Percentiles rank a stretch among this genome's conserved stretches.
These are phyloP conservation scores for Nesometra sesokonis DNA, from an alignment of 35 echinoderm and acorn worm genomes.

Conservation along the genomic window DNA sequence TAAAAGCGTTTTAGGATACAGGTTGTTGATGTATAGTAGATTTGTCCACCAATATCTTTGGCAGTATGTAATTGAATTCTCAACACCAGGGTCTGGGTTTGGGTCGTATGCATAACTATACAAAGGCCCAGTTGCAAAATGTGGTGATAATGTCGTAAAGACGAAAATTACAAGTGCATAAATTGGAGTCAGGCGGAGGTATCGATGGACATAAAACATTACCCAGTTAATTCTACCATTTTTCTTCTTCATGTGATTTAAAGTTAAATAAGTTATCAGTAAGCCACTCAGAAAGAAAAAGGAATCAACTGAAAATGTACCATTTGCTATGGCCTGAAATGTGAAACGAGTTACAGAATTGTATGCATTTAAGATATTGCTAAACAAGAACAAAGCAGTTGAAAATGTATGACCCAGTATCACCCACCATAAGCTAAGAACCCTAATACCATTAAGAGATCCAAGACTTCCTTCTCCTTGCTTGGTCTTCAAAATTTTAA, in stretches of 20 bases:
- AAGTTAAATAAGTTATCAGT: constrained; percentile 13
- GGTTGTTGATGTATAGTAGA: constrained; percentile 43
- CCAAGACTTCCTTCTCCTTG: constrained; percentile 29
- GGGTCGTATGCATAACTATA: neutral
- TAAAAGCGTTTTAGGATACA: constrained; percentile 19
- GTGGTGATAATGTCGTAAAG: neutral
- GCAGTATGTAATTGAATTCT: constrained; percentile 19
- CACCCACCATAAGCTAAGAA: constrained; percentile 87
- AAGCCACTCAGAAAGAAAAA: constrained; percentile 23
- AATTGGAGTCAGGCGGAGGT: neutral
- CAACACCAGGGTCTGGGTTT: constrained; percentile 5
- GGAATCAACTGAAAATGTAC: neutral
- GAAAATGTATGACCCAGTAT: constrained; percentile 50
- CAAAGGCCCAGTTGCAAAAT: neutral
- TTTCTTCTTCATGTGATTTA: constrained; percentile 10
- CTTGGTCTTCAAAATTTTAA: constrained; percentile 53
- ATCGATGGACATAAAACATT: constrained; percentile 33
- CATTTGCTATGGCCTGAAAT: neutral
- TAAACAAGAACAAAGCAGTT: neutral
- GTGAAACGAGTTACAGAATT: neutral
- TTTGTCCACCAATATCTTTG: constrained; percentile 43
- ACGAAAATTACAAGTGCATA: neutral
- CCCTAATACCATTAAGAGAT: constrained; percentile 70
- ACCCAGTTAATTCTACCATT: constrained; percentile 8
- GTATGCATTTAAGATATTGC: neutral